phyloP scores from a whole-genome alignment of 1,140 invertebrate genomes.

The Doryteuthis pealeii region DNA sequence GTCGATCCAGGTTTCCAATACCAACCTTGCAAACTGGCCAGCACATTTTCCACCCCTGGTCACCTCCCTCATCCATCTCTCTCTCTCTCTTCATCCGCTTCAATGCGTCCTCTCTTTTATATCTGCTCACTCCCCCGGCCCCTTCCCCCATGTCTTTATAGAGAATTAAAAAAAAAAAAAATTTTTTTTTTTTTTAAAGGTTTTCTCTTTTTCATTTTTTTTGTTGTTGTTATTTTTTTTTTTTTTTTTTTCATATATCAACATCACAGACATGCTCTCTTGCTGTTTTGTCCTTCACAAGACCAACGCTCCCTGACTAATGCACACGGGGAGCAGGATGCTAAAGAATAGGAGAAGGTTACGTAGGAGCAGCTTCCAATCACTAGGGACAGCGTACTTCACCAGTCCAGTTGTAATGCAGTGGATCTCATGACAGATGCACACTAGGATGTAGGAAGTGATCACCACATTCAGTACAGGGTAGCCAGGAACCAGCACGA shows the following conservation, averaged over 20 bases:
- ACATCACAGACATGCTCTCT: not conserved
- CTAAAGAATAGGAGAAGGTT: constrained; percentile 86
- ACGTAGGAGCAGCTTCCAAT: constrained; percentile 76
- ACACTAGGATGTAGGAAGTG: constrained; percentile 92
- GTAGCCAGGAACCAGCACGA: constrained; percentile 88
- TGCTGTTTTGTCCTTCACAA: not conserved
- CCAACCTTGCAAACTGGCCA: too few species aligned
- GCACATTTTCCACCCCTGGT: too few species aligned
- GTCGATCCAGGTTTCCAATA: too few species aligned
- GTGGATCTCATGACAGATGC: constrained; percentile 87
- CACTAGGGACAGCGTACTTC: constrained; percentile 72
- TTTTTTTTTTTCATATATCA: not conserved
- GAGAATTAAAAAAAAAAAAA: too few species aligned
- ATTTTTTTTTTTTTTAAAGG: too few species aligned
- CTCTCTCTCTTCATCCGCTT: too few species aligned
- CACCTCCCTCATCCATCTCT: too few species aligned
- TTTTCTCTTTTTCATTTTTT: too few species aligned
- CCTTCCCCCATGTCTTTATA: too few species aligned
- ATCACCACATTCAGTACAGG: constrained; percentile 86
- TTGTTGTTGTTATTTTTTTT: too few species aligned
- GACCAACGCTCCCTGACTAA: constrained; percentile 66
- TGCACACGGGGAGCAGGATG: constrained; percentile 85
- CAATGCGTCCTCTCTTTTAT: too few species aligned
- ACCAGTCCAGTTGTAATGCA: constrained; percentile 76
- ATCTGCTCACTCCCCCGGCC: too few species aligned